Evolutionary conservation across 2,888 invertebrate species (phyloP).

Genomic region (Cetonia aurata): DNA sequence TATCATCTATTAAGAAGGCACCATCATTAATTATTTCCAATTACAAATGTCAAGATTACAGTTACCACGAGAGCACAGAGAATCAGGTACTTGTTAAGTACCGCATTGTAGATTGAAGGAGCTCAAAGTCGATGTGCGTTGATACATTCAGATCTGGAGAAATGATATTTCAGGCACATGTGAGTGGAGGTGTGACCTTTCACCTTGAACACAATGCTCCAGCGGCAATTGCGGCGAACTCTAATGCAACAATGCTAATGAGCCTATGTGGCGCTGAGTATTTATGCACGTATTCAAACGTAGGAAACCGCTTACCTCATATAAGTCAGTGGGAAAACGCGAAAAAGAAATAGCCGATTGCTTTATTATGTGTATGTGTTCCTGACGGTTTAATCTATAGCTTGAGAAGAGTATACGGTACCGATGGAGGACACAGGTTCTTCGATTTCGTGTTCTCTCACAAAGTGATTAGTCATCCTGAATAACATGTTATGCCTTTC

Average conservation of each 20-base stretch:
- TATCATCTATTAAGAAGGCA: too few species aligned
- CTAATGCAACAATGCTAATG: slow-evolving; percentile 39
- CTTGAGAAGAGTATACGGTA: neutral
- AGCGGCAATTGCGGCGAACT: slow-evolving; percentile 24
- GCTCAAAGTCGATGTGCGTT: slow-evolving; percentile 8
- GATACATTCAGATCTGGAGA: slow-evolving; percentile 33
- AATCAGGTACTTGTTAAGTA: slow-evolving; percentile 25
- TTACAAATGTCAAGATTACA: slow-evolving; percentile 22
- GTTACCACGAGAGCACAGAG: slow-evolving; percentile 32
- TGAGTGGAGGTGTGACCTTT: slow-evolving; percentile 44
- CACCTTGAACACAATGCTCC: slow-evolving; percentile 42
- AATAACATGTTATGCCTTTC: slow-evolving; percentile 11
- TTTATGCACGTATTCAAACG: slow-evolving; percentile 10
- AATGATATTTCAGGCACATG: slow-evolving; percentile 41
- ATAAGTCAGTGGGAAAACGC: slow-evolving; percentile 33
- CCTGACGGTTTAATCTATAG: slow-evolving; percentile 13
- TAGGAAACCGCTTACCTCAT: slow-evolving; percentile 21
- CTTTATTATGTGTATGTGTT: slow-evolving; percentile 21
- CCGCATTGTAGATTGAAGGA: neutral
- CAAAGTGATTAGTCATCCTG: slow-evolving; percentile 29
- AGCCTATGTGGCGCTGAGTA: slow-evolving; percentile 4
- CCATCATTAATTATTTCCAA: neutral
- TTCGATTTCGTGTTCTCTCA: slow-evolving; percentile 23
- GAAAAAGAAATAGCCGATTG: slow-evolving; percentile 15
- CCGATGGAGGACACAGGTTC: slow-evolving; percentile 7